Conservation (phyloP, 2,113 vertebrate genomes). For the Dromiciops gliroides region DNA sequence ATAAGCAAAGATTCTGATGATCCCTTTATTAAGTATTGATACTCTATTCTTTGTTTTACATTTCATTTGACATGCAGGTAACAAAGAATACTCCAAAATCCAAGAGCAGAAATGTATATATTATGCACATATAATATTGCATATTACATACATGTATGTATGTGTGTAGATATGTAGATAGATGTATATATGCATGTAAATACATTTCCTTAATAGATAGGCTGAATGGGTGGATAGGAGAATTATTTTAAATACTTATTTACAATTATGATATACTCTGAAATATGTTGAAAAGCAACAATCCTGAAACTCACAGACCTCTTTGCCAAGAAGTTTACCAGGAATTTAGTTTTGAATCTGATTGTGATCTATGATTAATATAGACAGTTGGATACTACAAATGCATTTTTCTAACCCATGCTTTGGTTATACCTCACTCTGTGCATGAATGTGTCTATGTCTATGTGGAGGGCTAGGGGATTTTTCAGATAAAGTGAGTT, state of each 20-base stretch:
- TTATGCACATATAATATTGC: too few species aligned
- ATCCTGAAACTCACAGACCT: conserved; percentile 22
- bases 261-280: neutral
- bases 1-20: neutral
- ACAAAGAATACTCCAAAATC: neutral
- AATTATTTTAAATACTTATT: neutral
- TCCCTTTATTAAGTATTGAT: neutral
- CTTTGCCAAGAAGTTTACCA: neutral
- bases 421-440: too few species aligned
- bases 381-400: neutral
- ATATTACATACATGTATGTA: too few species aligned
- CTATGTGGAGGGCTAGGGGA: too few species aligned
- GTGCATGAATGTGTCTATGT: too few species aligned
- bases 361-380: neutral
- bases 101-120: conserved; percentile 30
- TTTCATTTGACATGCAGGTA: neutral
- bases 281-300: neutral
- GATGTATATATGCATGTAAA: neutral
- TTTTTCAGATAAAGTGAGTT: too few species aligned
- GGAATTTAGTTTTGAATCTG: neutral
- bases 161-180: neutral
- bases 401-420: too few species aligned
- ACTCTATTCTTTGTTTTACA: neutral
- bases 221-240: neutral
- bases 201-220: neutral